Base-by-base conservation (phyloP, 2,797 vertebrate genomes). In the Liasis olivaceus region DNA sequence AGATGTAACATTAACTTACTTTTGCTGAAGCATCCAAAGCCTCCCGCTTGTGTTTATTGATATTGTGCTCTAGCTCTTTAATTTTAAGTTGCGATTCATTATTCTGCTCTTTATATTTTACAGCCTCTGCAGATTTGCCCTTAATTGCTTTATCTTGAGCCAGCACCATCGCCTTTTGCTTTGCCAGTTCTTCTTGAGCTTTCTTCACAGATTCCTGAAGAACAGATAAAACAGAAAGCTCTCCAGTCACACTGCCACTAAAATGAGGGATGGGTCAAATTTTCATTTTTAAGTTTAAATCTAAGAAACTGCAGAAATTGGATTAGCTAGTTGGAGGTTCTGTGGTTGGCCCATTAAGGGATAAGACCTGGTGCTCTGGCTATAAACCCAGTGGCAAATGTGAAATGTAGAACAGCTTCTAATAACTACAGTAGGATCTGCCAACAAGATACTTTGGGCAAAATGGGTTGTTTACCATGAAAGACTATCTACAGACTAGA, bases 31-130 rank as follows among this genome's bases (percentile, higher is more conserved):
- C 98, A 0, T 98, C 99, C 91, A 98, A 97, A 64, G 97, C 97
- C 89, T 99, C 98, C 93, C 98, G 98, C 94, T 98, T 98, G 95
- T 98, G 98, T 91, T 98, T 99, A 93, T 24, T 98, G 81, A 99
- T 99, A 92, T 98, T 98, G 95, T 99, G 98, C 8, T 99, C 98
- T 81, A 99, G 95, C 93, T 98, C 98, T 96, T 99, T 99, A 95
- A 99, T 96, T 97, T 99, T 98, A 91, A 99, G 98, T 92, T 99
- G 98, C 12, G 98, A 97, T 36, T 99, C 98, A 60, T 99, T 99
- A 94, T 97, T 99, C 95, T 98, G 97, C 93, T 98, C 98, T 89
- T 97, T 97, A 42, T 98, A 96, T 87, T 98, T 98, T 90, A 95
- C 97, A 2, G 97, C 97, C 95, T 99, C 98, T 17, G 95, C 94